Percentiles rank a stretch among this genome's conserved stretches.
Conservation (phyloP, 2,797 vertebrate species). For the Fistularia commersonii region DNA sequence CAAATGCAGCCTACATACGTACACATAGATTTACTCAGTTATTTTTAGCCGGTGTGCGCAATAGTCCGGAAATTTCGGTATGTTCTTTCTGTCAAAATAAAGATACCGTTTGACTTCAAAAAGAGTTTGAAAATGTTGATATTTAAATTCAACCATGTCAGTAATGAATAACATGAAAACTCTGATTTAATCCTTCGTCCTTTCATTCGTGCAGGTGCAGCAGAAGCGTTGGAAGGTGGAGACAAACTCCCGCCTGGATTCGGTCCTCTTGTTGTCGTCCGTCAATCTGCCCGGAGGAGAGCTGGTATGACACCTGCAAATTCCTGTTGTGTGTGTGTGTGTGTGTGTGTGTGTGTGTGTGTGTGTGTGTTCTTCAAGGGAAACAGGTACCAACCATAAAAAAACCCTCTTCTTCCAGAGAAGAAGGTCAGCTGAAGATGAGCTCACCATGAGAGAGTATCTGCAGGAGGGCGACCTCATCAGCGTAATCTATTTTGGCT, state of each 20-base stretch:
- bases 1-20: too few species aligned
- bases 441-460: conserved; percentile 95
- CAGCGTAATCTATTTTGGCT: conserved; percentile 80
- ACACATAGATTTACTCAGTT: too few species aligned
- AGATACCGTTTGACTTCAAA: neutral
- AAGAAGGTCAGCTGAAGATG: conserved; percentile 91
- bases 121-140: too few species aligned
- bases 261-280: conserved; percentile 88
- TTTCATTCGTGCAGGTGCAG: conserved; percentile 79
- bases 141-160: too few species aligned
- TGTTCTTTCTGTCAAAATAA: neutral
- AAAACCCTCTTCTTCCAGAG: conserved; percentile 74
- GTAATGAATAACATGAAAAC: too few species aligned
- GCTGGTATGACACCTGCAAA: conserved; percentile 78
- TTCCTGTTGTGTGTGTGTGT: too few species aligned
- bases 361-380: too few species aligned
- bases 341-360: too few species aligned
- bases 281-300: conserved; percentile 97
- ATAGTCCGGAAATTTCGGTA: too few species aligned
- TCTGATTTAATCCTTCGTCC: neutral
- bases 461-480: conserved; percentile 96
- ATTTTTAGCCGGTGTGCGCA: too few species aligned
- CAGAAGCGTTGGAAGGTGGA: conserved; percentile 99
- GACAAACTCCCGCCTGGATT: conserved; percentile 92
- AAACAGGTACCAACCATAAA: too few species aligned